Percentiles rank a stretch among this genome's conserved stretches.
These are phyloP conservation scores for Aulostomus chinensis DNA, from an alignment of 2,797 vertebrate species.

Conservation along the genomic window DNA sequence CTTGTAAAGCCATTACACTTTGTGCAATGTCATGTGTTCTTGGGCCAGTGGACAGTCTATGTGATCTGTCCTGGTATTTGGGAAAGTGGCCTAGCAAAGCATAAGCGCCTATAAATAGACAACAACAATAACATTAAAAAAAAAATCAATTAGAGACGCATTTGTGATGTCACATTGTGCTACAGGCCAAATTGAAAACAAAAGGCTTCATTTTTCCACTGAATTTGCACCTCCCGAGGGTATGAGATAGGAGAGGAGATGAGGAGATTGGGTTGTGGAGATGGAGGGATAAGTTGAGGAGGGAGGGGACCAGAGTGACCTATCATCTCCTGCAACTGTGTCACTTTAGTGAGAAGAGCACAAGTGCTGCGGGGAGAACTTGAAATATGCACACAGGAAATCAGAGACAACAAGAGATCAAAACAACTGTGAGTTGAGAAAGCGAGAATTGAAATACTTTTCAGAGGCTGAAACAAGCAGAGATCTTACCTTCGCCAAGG, in stretches of 20 bases:
- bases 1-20: constrained; percentile 76
- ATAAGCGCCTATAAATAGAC: constrained; percentile 70
- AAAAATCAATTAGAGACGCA: constrained; percentile 60
- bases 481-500: constrained; percentile 75
- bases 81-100: constrained; percentile 50
- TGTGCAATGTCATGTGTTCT: constrained; percentile 77
- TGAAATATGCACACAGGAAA: constrained; percentile 43
- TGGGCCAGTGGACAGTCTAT: constrained; percentile 44
- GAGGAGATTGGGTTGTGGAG: constrained; percentile 33
- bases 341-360: constrained; percentile 45
- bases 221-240: constrained; percentile 52
- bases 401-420: background rate
- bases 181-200: constrained; percentile 26
- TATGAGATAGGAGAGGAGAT: constrained; percentile 44
- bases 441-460: constrained; percentile 40
- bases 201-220: constrained; percentile 26
- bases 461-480: constrained; percentile 21
- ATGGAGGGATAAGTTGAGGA: constrained; percentile 45
- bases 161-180: constrained; percentile 29
- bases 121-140: constrained; percentile 48
- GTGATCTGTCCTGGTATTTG: constrained; percentile 30
- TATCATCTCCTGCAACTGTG: constrained; percentile 59
- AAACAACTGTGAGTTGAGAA: constrained; percentile 2
- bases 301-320: constrained; percentile 47
- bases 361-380: constrained; percentile 60